Evolutionary conservation across 2,113 vertebrate species (phyloP).

Genomic region (Chaetura pelagica): DNA sequence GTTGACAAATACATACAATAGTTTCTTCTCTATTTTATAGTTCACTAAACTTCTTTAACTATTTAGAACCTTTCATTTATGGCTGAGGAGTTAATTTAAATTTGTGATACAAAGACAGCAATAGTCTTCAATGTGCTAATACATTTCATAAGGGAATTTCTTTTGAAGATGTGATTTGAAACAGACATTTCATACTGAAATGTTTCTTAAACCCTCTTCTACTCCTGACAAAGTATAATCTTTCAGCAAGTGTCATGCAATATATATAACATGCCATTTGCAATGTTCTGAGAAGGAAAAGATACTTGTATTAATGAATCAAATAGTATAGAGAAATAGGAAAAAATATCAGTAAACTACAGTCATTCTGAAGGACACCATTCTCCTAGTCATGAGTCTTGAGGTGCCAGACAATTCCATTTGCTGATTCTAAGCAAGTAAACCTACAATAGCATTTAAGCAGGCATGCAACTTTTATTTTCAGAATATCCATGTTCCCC

Average conservation of each 20-base stretch:
- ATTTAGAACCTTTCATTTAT: not conserved
- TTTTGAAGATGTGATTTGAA: not conserved
- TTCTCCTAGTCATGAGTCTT: conserved; percentile 9
- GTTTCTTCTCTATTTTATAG: not conserved
- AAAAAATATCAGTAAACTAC: not conserved
- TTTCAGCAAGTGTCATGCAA: not conserved
- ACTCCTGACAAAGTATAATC: fast-evolving
- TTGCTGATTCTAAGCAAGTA: conserved; percentile 55
- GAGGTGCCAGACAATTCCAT: conserved; percentile 40
- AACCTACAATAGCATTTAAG: conserved; percentile 39
- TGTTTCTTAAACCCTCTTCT: not conserved
- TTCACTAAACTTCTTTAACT: not conserved
- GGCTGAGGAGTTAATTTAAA: not conserved
- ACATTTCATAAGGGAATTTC: not conserved
- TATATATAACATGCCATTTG: not conserved
- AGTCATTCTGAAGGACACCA: conserved; percentile 46
- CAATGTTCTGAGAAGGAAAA: not conserved
- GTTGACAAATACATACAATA: not conserved
- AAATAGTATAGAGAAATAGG: not conserved
- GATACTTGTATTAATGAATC: not conserved
- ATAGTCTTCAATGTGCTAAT: not conserved
- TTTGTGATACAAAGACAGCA: not conserved
- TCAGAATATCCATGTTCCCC: conserved; percentile 29
- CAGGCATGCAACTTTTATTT: conserved; percentile 47
- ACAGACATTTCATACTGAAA: not conserved